Conservation (phyloP, 2,113 vertebrate genomes). For the Phocoena sinus region DNA sequence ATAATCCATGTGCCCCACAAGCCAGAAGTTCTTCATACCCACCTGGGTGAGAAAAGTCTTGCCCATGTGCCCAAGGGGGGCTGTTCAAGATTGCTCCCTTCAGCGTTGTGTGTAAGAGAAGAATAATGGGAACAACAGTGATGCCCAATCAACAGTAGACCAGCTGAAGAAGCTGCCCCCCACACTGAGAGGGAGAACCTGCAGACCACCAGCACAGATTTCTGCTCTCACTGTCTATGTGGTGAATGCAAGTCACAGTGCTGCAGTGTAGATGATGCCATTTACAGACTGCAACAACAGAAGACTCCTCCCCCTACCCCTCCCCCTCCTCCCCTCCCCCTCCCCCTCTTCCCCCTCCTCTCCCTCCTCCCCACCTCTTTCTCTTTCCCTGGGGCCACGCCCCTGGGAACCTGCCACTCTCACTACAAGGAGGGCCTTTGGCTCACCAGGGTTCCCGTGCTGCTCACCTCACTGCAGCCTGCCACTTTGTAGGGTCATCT, state of each 20-base stretch:
- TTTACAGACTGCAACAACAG: not conserved
- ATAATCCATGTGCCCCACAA: not conserved
- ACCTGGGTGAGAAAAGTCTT: not conserved
- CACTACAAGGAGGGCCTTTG: not conserved
- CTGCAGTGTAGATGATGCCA: rapidly evolving
- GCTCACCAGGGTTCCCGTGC: too few relatives aligned
- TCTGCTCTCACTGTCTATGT: rapidly evolving
- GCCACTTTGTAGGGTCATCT: not conserved
- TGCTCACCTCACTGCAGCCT: not conserved
- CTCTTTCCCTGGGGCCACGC: too few relatives aligned
- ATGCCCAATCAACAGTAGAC: not conserved
- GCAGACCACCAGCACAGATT: too few relatives aligned
- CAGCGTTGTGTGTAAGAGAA: not conserved
- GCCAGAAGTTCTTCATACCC: not conserved
- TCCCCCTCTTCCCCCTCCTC: rapidly evolving
- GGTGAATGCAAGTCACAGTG: rapidly evolving
- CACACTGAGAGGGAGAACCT: not conserved
- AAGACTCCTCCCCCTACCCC: not conserved
- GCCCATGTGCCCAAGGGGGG: not conserved
- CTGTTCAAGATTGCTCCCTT: not conserved
- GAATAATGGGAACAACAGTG: rapidly evolving
- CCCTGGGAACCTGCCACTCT: not conserved
- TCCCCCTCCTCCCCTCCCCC: not conserved
- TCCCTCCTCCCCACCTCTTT: too few relatives aligned
- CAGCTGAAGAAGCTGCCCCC: too few relatives aligned